Conservation (phyloP, 92 coral and sea anemone species). For the Metridium senile region DNA sequence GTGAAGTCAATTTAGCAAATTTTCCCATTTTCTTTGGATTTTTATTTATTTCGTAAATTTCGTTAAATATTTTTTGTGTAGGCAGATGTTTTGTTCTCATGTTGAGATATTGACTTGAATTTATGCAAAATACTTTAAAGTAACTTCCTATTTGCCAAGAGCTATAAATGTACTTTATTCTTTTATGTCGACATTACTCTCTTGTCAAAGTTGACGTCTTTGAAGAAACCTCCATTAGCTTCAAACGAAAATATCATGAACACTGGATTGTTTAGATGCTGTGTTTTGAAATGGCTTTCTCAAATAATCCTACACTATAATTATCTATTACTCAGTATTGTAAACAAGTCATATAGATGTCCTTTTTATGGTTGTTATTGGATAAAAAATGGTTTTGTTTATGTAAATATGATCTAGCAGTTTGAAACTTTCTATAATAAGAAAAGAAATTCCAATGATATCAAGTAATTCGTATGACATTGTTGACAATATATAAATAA, state of each 20-base stretch:
- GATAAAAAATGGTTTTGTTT: neutral
- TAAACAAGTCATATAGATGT: neutral
- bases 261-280: too few relatives aligned
- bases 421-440: too few relatives aligned
- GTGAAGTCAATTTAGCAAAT: neutral
- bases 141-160: conserved; percentile 14
- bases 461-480: too few relatives aligned
- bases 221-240: neutral
- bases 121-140: conserved; percentile 12
- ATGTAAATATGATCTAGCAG: neutral
- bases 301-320: neutral
- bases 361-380: neutral
- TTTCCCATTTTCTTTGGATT: neutral
- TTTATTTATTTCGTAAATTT: neutral
- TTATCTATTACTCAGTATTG: neutral
- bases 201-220: conserved; percentile 6
- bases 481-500: too few relatives aligned
- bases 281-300: neutral
- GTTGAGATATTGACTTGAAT: neutral
- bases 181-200: neutral
- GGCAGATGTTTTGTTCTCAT: conserved; percentile 16
- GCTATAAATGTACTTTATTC: conserved; percentile 5
- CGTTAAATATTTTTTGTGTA: neutral
- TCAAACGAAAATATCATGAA: neutral
- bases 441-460: too few relatives aligned